phyloP scores from a whole-genome alignment of 2,113 vertebrate species.

The Electrona antarctica region DNA sequence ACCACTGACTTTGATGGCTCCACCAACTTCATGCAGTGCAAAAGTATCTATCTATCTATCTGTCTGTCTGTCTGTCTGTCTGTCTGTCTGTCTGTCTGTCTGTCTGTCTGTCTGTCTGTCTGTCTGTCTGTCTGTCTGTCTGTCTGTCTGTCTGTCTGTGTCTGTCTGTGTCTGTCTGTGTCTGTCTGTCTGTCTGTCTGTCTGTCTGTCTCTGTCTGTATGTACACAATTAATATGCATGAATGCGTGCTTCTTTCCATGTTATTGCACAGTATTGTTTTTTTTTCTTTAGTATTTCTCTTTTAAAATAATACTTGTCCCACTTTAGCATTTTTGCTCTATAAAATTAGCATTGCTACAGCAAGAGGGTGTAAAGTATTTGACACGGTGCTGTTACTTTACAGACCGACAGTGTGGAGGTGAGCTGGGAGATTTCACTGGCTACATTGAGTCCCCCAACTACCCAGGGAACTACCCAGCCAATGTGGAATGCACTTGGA shows the following conservation, averaged over 20 bases:
- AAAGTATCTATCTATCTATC: slow-evolving; percentile 80
- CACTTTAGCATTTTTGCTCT: not conserved
- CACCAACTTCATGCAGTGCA: slow-evolving; percentile 94
- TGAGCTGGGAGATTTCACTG: slow-evolving; percentile 93
- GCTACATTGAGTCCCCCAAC: slow-evolving; percentile 97
- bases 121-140: not conserved
- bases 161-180: too few species aligned
- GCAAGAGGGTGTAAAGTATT: slow-evolving; percentile 7
- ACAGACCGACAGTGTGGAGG: slow-evolving; percentile 94
- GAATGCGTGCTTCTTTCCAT: too few species aligned
- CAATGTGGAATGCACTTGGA: slow-evolving; percentile 95
- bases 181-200: not conserved
- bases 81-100: not conserved
- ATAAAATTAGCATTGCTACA: slow-evolving; percentile 12
- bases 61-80: not conserved
- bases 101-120: not conserved
- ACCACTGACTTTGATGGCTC: slow-evolving; percentile 97
- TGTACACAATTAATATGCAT: too few species aligned
- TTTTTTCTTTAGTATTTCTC: too few species aligned
- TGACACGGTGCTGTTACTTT: slow-evolving; percentile 46
- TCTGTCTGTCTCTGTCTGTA: not conserved
- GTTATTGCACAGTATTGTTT: too few species aligned
- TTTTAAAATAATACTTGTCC: not conserved
- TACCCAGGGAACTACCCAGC: slow-evolving; percentile 97
- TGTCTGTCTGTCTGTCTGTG: not conserved